Conservation (phyloP, 2,113 vertebrate species). For the Brachyistius frenatus region DNA sequence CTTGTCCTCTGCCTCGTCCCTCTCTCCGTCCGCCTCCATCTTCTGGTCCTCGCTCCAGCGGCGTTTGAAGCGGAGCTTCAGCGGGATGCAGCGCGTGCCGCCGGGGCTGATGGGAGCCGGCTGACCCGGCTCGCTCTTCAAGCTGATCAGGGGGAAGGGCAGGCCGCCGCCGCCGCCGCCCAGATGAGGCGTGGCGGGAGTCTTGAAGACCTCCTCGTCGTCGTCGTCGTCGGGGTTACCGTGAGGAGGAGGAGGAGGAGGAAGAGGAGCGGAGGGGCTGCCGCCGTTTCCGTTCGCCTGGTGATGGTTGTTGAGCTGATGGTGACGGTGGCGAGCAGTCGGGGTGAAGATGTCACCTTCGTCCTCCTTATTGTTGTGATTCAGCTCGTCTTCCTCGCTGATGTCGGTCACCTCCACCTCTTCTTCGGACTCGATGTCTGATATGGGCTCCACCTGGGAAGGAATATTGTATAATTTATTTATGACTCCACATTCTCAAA, state of each 20-base stretch:
- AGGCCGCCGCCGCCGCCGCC: conserved; percentile 37
- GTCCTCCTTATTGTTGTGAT: conserved; percentile 47
- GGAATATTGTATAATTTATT: not conserved
- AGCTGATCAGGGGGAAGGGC: conserved; percentile 46
- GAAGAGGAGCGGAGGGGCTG: conserved; percentile 25
- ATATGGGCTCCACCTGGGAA: conserved; percentile 89
- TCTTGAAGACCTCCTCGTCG: conserved; percentile 93
- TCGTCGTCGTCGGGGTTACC: conserved; percentile 69
- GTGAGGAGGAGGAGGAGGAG: conserved; percentile 22
- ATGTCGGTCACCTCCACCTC: conserved; percentile 94
- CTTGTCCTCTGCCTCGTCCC: conserved; percentile 86
- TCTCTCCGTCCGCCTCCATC: conserved; percentile 86
- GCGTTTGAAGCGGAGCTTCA: conserved; percentile 92
- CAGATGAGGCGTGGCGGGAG: conserved; percentile 84
- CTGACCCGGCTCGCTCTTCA: conserved; percentile 81
- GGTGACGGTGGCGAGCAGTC: conserved; percentile 28
- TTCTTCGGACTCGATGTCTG: conserved; percentile 89
- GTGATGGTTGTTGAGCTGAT: conserved; percentile 36
- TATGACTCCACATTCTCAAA: too few relatives aligned
- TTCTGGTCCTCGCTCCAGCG: conserved; percentile 95
- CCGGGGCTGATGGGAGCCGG: conserved; percentile 76
- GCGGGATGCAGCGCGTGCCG: conserved; percentile 88
- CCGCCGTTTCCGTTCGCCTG: conserved; percentile 45
- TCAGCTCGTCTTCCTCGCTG: conserved; percentile 86
- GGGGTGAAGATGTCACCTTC: conserved; percentile 71